These are phyloP conservation scores for Pygoscelis antarcticus DNA, from an alignment of 2,113 vertebrate genomes.

Conservation along the genomic window DNA sequence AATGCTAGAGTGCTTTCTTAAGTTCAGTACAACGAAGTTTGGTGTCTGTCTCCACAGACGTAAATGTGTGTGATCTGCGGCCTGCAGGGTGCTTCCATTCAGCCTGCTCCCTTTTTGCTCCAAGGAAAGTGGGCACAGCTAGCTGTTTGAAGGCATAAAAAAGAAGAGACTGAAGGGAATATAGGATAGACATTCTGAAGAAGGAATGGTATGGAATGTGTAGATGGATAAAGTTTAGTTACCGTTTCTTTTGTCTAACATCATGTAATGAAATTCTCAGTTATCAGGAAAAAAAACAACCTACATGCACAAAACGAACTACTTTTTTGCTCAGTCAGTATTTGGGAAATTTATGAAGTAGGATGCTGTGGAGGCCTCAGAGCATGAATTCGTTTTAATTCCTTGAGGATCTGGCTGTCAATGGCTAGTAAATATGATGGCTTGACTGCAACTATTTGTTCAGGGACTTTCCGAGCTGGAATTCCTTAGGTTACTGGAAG, in stretches of 20 bases:
- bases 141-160: background rate
- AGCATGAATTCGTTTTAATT: background rate
- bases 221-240: background rate
- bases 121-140: background rate
- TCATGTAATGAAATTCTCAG: background rate
- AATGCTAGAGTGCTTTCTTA: background rate
- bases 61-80: fast-evolving
- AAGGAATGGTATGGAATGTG: background rate
- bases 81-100: background rate
- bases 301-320: background rate
- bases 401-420: background rate
- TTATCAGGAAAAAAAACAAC: background rate
- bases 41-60: background rate
- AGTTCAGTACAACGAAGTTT: background rate
- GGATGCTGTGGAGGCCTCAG: background rate
- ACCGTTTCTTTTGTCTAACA: fast-evolving
- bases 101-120: background rate
- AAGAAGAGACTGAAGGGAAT: background rate
- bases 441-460: background rate
- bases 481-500: background rate
- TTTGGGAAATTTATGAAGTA: background rate
- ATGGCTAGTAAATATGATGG: background rate
- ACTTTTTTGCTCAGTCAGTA: background rate
- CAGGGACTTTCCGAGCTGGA: background rate
- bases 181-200: background rate